A percentile compares a stretch with the other conserved stretches of the same genome.
Conservation (phyloP, 1,140 invertebrate species). For the Nomia melanderi region DNA sequence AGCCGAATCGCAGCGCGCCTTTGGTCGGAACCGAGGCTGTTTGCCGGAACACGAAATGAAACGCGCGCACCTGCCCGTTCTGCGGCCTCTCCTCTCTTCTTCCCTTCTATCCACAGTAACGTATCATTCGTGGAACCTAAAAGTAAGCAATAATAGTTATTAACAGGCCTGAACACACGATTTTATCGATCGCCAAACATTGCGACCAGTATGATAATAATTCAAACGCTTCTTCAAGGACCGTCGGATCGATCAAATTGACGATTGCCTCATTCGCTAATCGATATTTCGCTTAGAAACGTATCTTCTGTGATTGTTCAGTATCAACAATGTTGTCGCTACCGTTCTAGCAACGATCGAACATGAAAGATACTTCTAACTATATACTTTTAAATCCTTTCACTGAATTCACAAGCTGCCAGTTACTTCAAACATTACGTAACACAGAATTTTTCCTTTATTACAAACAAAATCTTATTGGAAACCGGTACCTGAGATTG, state of each 20-base stretch:
- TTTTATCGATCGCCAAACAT: neutral
- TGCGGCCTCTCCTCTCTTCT: slow-evolving; percentile 56
- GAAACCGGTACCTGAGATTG: no score
- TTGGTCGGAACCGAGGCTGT: slow-evolving; percentile 55
- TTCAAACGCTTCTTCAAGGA: neutral
- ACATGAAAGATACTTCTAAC: no score
- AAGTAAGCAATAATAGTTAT: slow-evolving; percentile 26
- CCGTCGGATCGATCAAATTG: neutral
- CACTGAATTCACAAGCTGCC: no score
- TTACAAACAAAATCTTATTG: no score
- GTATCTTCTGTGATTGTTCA: no score
- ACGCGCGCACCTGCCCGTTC: slow-evolving; percentile 74
- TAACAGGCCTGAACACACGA: neutral
- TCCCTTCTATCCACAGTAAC: slow-evolving; percentile 40
- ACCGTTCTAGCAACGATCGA: no score
- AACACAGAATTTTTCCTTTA: no score
- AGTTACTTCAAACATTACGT: no score
- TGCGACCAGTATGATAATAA: neutral
- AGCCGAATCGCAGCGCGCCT: slow-evolving; percentile 28
- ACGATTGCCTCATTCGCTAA: neutral
- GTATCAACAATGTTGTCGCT: no score
- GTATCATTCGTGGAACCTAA: slow-evolving; percentile 42
- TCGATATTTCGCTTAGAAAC: neutral
- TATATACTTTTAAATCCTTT: no score
- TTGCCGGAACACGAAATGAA: slow-evolving; percentile 73